These are phyloP conservation scores for Calliphora vomitoria DNA, from an alignment of 2,888 invertebrate genomes.

Conservation along the genomic window DNA sequence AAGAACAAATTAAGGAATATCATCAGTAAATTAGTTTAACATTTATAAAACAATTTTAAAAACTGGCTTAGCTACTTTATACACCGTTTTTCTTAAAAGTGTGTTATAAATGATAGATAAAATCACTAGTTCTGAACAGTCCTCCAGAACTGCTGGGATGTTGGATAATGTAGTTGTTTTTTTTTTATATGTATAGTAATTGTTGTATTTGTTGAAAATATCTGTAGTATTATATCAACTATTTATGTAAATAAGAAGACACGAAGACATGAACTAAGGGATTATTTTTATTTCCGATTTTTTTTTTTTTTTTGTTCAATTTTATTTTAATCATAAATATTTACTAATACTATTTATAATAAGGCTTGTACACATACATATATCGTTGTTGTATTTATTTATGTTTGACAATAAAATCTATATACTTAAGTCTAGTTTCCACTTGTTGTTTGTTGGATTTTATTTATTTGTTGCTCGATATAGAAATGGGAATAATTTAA, in stretches of 20 bases:
- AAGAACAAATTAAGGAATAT: no score
- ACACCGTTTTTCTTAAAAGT: no score
- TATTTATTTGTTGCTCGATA: neutral
- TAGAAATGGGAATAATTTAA: neutral
- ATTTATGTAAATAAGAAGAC: neutral
- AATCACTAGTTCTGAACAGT: no score
- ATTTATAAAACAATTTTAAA: no score
- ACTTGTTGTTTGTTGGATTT: conserved; percentile 10
- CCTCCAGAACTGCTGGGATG: no score
- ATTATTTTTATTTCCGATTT: neutral
- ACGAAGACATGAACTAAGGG: neutral
- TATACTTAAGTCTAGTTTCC: neutral
- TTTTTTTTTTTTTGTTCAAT: neutral
- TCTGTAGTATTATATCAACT: neutral
- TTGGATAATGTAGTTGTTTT: neutral
- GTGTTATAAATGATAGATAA: no score
- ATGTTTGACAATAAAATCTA: neutral
- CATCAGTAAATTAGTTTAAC: no score
- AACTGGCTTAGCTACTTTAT: no score
- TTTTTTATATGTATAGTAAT: neutral
- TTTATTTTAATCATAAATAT: neutral
- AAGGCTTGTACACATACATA: no score
- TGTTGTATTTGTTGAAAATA: neutral
- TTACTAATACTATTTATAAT: neutral
- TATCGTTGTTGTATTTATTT: neutral